phyloP scores from a whole-genome alignment of 2,113 vertebrate species.

The Stegastes partitus region DNA sequence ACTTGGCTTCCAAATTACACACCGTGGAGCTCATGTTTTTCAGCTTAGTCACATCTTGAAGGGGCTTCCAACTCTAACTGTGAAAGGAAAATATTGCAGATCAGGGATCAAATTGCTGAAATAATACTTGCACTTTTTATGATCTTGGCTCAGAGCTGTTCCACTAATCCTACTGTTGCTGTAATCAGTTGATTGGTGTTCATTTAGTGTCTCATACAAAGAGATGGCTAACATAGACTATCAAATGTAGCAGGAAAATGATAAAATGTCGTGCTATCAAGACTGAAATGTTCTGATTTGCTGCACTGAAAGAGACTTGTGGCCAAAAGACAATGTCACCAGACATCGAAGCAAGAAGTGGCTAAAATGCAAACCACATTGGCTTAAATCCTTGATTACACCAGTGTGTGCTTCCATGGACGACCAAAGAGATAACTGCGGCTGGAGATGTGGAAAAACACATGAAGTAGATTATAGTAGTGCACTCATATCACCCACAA shows the following conservation, averaged over 20 bases:
- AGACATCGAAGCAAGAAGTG: conserved; percentile 36
- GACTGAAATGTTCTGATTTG: conserved; percentile 23
- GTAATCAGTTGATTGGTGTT: conserved; percentile 37
- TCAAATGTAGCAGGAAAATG: not conserved
- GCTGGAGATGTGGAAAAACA: conserved; percentile 77
- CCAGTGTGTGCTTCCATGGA: conserved; percentile 43
- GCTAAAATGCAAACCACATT: conserved; percentile 57
- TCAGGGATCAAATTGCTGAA: conserved; percentile 42
- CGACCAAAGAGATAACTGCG: conserved; percentile 61
- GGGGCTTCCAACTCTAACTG: conserved; percentile 1
- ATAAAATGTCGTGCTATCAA: not conserved
- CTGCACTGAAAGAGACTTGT: conserved; percentile 18
- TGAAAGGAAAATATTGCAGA: conserved; percentile 50
- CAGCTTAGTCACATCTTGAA: conserved; percentile 42
- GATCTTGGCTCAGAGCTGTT: not conserved
- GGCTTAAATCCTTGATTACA: conserved; percentile 60
- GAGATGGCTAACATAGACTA: conserved; percentile 1
- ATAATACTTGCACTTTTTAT: conserved; percentile 19
- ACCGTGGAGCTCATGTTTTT: conserved; percentile 24
- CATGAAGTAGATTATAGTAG: conserved; percentile 66
- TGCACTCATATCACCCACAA: conserved; percentile 68
- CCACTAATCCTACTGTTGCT: conserved; percentile 7
- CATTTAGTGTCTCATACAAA: conserved; percentile 13
- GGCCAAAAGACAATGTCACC: conserved; percentile 38
- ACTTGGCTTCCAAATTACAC: conserved; percentile 33